These are phyloP conservation scores for Seriola aureovittata DNA, from an alignment of 2,113 vertebrate species.

Conservation along the genomic window DNA sequence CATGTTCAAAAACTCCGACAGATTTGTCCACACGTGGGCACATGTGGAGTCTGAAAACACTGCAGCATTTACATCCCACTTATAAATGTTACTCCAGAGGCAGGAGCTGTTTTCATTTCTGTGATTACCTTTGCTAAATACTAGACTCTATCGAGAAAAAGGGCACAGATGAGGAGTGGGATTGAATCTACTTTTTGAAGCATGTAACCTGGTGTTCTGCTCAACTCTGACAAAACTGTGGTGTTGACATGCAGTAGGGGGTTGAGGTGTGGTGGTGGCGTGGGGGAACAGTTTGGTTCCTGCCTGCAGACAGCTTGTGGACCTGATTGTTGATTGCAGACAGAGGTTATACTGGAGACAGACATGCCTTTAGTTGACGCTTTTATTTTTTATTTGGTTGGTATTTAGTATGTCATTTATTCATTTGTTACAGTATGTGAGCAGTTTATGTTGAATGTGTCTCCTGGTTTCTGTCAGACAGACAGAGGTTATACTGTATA, in stretches of 20 bases:
- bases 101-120: neutral
- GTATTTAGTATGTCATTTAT: too few relatives aligned
- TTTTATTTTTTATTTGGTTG: too few relatives aligned
- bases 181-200: neutral
- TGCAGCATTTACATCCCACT: neutral
- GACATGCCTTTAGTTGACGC: constrained; percentile 3
- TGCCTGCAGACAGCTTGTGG: constrained; percentile 42
- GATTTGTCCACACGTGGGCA: neutral
- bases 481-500: neutral
- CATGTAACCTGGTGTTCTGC: neutral
- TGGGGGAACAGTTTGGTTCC: constrained; percentile 49
- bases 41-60: neutral
- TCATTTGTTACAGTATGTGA: neutral
- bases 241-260: constrained; percentile 44
- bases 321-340: constrained; percentile 58
- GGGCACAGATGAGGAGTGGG: neutral
- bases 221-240: constrained; percentile 27
- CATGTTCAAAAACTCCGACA: neutral
- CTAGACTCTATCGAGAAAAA: neutral
- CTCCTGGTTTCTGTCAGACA: neutral
- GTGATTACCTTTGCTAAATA: constrained; percentile 1
- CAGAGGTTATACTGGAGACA: constrained; percentile 16
- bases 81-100: neutral
- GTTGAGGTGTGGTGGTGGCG: constrained; percentile 32
- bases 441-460: neutral